Base-by-base conservation (phyloP, 2,888 invertebrate genomes). In the Eurytoma californica region DNA sequence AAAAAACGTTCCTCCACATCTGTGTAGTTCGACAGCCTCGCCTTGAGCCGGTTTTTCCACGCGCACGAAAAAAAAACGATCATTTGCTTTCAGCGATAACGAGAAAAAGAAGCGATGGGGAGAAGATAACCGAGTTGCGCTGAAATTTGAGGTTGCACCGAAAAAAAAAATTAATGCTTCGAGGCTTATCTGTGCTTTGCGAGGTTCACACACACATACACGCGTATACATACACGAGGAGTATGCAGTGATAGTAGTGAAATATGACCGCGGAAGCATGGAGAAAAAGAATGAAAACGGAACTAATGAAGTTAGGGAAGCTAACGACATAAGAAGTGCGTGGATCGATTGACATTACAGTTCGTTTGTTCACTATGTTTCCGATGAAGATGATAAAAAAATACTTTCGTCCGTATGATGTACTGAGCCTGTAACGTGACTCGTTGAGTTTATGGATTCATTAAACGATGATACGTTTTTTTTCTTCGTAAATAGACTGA, bases 1-100 rank as follows among this genome's bases (percentile, higher is more conserved):
- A 39, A 39, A 39, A 47, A 28, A 79, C 69, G 78, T 79, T 79
- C 78, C 73, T 79, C 69, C 73, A 73, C 49, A 24, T 58, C 39
- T 53, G 58, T 65, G 60, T 69, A 74, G 39, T 72, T 72, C 63
- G 49, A 49, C 39, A 73, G 73, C 63, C 68, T 79, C 55, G 63
- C 78, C 68, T 69, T 73, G 30, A 63, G 69, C 47, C 39, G 53
- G 58, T 28, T 70, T 18, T 9, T 55, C 57, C 20, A 24, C 55
- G 47, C n/a, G 55, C n/a, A 49, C n/a, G 14, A 55, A 51, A 57
- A 69, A 67, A 13, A 61, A 39, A n/a, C n/a, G 1, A 39, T 49
- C 58, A n/a, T 63, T 55, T 72, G 47, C 28, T 76, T 63, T 69
- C 39, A 47, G 12, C 51, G 68, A 69, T 55, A 57, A 57, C 9